Evolutionary conservation across 2,888 invertebrate genomes (phyloP).

Genomic region (Nipponacmea schrenckii): DNA sequence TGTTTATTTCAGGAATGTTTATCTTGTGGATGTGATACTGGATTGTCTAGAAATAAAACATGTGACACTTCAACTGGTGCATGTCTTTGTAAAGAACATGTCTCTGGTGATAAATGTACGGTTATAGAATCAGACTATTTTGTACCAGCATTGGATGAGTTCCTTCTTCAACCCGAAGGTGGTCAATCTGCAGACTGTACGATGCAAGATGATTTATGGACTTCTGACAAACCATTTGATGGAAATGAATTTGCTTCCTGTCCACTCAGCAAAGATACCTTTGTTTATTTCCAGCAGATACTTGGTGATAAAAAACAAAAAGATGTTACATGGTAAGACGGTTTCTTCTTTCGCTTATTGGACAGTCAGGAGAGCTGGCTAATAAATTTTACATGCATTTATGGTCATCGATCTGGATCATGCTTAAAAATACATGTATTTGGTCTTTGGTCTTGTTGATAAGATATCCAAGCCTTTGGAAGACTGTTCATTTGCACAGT

Average conservation of each 20-base stretch:
- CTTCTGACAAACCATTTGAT: conserved; percentile 12
- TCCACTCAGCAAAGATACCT: not conserved
- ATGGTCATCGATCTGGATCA: too few relatives aligned
- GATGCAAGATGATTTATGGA: conserved; percentile 9
- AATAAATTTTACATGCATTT: too few relatives aligned
- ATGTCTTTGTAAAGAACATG: conserved; percentile 88
- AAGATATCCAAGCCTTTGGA: too few relatives aligned
- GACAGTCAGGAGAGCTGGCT: too few relatives aligned
- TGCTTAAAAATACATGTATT: too few relatives aligned
- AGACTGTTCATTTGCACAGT: too few relatives aligned
- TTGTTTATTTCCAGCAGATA: conserved; percentile 5
- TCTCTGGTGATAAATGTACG: conserved; percentile 87
- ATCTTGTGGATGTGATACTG: conserved; percentile 94
- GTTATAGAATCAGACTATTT: conserved; percentile 61
- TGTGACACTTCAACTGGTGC: conserved; percentile 89
- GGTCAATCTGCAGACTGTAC: conserved; percentile 7
- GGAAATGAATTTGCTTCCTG: conserved; percentile 16
- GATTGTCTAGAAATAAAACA: conserved; percentile 83
- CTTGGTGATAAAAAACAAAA: not conserved
- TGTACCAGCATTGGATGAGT: conserved; percentile 14
- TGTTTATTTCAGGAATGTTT: conserved; percentile 24
- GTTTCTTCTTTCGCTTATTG: not conserved
- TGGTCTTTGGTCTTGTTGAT: too few relatives aligned
- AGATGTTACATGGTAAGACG: conserved; percentile 12
- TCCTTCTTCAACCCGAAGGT: conserved; percentile 9